A percentile compares a stretch with the other conserved stretches of the same genome.
These are phyloP conservation scores for Lophius americanus DNA, from an alignment of 2,797 vertebrate species.

Conservation along the genomic window DNA sequence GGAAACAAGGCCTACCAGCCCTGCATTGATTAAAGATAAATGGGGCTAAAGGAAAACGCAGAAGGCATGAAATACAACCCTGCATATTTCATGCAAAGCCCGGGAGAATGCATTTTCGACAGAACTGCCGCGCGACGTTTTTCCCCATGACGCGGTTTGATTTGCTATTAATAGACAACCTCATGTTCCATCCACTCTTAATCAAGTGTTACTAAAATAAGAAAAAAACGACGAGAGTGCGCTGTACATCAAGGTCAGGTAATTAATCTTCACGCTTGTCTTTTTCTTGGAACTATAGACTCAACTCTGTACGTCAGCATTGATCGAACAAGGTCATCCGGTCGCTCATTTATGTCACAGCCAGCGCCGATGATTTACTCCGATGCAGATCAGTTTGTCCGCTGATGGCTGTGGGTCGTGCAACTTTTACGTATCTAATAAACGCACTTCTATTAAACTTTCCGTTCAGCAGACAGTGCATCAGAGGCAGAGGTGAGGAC, in stretches of 20 bases:
- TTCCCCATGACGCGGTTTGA: slow-evolving; percentile 2
- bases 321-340: slow-evolving; percentile 22
- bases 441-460: neutral
- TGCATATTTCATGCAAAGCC: neutral
- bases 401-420: slow-evolving; percentile 3
- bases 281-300: slow-evolving; percentile 7
- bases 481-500: slow-evolving; percentile 18
- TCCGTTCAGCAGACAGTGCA: slow-evolving; percentile 12
- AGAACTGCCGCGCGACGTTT: slow-evolving; percentile 14
- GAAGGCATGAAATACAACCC: neutral
- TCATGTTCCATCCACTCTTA: slow-evolving; percentile 11
- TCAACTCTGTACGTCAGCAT: slow-evolving; percentile 12
- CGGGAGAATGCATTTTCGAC: neutral
- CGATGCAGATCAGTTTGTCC: slow-evolving; percentile 40
- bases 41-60: neutral
- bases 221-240: neutral
- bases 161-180: slow-evolving; percentile 11
- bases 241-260: slow-evolving; percentile 17
- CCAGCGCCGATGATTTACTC: slow-evolving; percentile 28
- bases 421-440: slow-evolving; percentile 24
- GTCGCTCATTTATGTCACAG: slow-evolving; percentile 7
- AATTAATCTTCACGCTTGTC: slow-evolving; percentile 12
- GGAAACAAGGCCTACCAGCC: too few species aligned
- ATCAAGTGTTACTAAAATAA: slow-evolving; percentile 18
- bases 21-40: too few species aligned